These are phyloP conservation scores for Typhlichthys eigenmanni DNA, from an alignment of 2,797 vertebrate genomes.

Conservation along the genomic window DNA sequence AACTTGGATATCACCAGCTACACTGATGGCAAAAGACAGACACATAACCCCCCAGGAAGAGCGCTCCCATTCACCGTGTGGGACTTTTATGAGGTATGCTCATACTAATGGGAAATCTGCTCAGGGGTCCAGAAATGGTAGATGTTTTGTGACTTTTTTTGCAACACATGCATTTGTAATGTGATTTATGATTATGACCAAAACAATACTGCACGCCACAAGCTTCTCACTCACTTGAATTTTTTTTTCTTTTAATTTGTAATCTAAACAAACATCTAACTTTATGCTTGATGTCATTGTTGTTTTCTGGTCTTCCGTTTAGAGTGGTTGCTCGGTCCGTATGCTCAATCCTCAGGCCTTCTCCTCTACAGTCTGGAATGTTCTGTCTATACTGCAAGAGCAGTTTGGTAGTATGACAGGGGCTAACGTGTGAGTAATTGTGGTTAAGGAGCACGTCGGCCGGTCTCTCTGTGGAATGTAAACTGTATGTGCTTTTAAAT, in stretches of 20 bases:
- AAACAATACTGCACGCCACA: neutral
- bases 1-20: constrained; percentile 97
- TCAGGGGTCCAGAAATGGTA: neutral
- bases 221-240: neutral
- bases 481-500: neutral
- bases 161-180: neutral
- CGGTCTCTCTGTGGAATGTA: neutral
- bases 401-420: constrained; percentile 94
- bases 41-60: constrained; percentile 87
- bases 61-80: constrained; percentile 88
- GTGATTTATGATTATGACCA: neutral
- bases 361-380: constrained; percentile 86
- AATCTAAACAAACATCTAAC: too few species aligned
- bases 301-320: constrained; percentile 13
- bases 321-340: constrained; percentile 91
- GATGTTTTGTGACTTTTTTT: neutral
- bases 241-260: too few species aligned
- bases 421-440: constrained; percentile 82
- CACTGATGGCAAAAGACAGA: constrained; percentile 84
- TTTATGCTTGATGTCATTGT: neutral
- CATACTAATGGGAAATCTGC: too few species aligned
- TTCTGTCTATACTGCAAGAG: constrained; percentile 92
- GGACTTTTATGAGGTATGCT: constrained; percentile 85
- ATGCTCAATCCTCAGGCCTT: constrained; percentile 93
- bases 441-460: too few species aligned